Conservation (phyloP, 2,113 vertebrate genomes). For the Dipodomys spectabilis region DNA sequence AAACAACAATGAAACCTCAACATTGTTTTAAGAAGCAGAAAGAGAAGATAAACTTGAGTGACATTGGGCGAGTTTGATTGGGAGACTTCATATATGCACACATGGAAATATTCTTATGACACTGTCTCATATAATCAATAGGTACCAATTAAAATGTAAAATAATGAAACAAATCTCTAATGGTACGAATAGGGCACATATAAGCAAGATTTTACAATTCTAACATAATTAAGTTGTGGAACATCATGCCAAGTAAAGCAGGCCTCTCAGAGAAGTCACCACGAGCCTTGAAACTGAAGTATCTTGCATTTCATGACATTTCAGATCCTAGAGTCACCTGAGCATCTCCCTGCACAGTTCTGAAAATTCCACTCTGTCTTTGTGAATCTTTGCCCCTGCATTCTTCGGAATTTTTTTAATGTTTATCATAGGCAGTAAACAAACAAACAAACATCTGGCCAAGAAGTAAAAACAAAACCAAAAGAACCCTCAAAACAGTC, state of each 20-base stretch:
- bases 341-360: background rate
- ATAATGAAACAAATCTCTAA: constrained; percentile 41
- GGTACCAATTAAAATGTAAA: background rate
- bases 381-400: background rate
- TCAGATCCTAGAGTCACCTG: background rate
- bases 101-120: too few relatives aligned
- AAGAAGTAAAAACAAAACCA: too few relatives aligned
- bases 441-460: background rate
- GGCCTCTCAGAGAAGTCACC: background rate
- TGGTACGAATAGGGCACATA: constrained; percentile 29
- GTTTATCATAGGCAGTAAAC: background rate
- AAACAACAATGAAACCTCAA: too few relatives aligned
- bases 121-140: too few relatives aligned
- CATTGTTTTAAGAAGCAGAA: too few relatives aligned
- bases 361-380: background rate
- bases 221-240: background rate
- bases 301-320: background rate
- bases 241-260: background rate
- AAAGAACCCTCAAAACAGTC: background rate
- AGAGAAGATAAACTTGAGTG: too few relatives aligned
- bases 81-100: too few relatives aligned
- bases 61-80: too few relatives aligned
- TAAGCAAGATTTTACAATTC: constrained; percentile 32
- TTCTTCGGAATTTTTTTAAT: background rate
- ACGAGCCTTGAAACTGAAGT: background rate